These are phyloP conservation scores for Drosophila nr. perissopoda DNA, from an alignment of 2,888 invertebrate species.

Conservation along the genomic window DNA sequence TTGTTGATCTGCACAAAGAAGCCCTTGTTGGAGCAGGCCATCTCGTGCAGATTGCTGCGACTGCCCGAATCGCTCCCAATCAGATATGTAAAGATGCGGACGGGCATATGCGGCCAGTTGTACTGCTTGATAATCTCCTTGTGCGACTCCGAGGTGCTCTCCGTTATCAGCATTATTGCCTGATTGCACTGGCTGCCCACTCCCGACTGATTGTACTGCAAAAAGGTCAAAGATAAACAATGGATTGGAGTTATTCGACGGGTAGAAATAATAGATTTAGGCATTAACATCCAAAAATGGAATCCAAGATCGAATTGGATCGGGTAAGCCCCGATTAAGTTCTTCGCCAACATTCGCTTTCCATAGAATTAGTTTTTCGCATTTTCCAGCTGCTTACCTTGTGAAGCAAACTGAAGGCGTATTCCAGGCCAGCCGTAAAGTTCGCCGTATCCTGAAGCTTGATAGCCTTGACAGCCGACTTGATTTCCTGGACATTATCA, in stretches of 20 bases:
- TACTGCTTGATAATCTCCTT: slow-evolving; percentile 90
- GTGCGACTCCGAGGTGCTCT: slow-evolving; percentile 92
- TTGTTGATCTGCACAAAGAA: slow-evolving; percentile 92
- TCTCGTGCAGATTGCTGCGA: slow-evolving; percentile 93
- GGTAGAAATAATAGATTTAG: not conserved
- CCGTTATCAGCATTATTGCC: slow-evolving; percentile 98
- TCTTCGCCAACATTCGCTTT: not conserved
- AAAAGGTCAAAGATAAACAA: slow-evolving; percentile 10
- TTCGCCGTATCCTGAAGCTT: slow-evolving; percentile 94
- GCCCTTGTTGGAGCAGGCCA: slow-evolving; percentile 99
- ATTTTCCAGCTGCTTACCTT: slow-evolving; percentile 86
- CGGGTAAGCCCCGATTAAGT: not conserved
- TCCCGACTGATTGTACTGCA: slow-evolving; percentile 92
- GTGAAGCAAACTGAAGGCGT: slow-evolving; percentile 96
- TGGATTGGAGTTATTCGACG: not conserved
- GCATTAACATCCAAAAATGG: not conserved
- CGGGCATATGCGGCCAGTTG: slow-evolving; percentile 97
- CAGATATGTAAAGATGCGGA: slow-evolving; percentile 97
- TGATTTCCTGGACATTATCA: slow-evolving; percentile 92
- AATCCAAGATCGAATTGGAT: not conserved
- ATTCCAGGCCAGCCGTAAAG: slow-evolving; percentile 95
- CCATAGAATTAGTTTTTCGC: rapidly evolving
- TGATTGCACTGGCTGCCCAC: slow-evolving; percentile 98
- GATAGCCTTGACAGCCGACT: slow-evolving; percentile 90
- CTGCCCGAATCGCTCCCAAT: slow-evolving; percentile 97